These are phyloP conservation scores for Arctocebus calabarensis DNA, from an alignment of 2,797 vertebrate species.

Conservation along the genomic window DNA sequence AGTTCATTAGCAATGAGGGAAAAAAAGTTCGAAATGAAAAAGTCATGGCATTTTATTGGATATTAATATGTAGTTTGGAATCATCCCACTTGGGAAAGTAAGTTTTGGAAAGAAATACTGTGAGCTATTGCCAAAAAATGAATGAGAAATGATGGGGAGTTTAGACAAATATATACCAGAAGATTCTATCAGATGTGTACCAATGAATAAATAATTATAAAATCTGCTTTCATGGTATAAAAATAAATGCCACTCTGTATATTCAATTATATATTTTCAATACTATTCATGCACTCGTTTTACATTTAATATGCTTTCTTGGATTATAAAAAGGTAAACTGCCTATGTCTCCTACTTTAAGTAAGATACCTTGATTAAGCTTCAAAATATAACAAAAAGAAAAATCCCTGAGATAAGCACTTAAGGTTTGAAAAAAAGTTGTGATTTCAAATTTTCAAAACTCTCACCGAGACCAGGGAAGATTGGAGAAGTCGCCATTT, in stretches of 20 bases:
- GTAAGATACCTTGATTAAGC: neutral
- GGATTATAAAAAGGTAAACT: neutral
- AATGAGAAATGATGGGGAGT: neutral
- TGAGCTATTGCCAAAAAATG: neutral
- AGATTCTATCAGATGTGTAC: neutral
- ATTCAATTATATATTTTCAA: neutral
- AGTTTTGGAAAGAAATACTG: neutral
- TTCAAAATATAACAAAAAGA: neutral
- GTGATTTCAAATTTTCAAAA: neutral
- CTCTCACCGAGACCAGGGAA: neutral
- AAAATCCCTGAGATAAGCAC: neutral
- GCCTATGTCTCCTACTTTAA: neutral
- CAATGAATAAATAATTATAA: neutral
- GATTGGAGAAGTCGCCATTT: neutral
- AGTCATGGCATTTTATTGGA: neutral
- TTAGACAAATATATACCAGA: neutral
- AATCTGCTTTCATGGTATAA: neutral
- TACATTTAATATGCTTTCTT: neutral
- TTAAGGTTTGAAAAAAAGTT: neutral
- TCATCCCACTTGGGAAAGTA: neutral
- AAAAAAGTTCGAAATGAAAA: neutral
- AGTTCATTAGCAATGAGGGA: neutral
- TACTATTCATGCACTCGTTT: neutral
- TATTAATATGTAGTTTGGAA: neutral
- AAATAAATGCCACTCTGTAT: neutral